phyloP scores from a whole-genome alignment of 2,113 vertebrate species.

The Tinamus guttatus region DNA sequence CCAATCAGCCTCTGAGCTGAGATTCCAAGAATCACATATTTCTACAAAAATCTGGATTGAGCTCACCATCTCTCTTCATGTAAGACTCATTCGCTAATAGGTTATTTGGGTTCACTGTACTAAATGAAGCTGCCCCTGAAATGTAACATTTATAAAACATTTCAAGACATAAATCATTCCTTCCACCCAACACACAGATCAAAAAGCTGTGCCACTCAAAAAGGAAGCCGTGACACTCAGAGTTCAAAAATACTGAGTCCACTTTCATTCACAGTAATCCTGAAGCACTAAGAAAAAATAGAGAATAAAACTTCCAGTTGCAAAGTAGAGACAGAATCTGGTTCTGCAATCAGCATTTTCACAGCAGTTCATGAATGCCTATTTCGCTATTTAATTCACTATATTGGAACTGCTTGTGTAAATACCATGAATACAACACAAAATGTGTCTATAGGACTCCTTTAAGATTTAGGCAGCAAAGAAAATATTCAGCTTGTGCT shows the following conservation, averaged over 20 bases:
- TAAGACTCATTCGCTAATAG: not conserved
- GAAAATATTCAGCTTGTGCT: not conserved
- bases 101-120: not conserved
- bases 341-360: not conserved
- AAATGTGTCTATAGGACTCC: not conserved
- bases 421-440: fast-evolving
- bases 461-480: not conserved
- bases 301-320: not conserved
- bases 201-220: not conserved
- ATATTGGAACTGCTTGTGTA: not conserved
- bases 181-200: not conserved
- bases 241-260: not conserved
- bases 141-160: not conserved
- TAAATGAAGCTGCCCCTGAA: not conserved
- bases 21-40: not conserved
- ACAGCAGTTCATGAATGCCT: not conserved
- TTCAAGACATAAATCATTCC: not conserved
- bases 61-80: not conserved
- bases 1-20: not conserved
- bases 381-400: not conserved
- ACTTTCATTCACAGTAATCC: not conserved
- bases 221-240: too few species aligned
- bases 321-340: not conserved
- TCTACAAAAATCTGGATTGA: not conserved
- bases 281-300: not conserved